These are phyloP conservation scores for Criorhina ranunculi DNA, from an alignment of 2,888 invertebrate species.

Conservation along the genomic window DNA sequence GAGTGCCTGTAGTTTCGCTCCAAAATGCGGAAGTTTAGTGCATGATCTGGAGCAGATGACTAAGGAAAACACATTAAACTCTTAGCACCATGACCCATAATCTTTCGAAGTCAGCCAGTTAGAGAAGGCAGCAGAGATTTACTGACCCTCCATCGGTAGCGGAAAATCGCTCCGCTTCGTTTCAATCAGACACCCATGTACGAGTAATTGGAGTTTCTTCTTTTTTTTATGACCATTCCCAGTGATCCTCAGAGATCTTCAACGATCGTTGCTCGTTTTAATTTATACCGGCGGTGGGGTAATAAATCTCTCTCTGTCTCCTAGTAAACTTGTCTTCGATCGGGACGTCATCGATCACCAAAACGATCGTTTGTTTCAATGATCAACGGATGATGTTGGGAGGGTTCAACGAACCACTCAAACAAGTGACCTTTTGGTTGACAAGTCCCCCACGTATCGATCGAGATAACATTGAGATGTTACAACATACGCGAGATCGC, in stretches of 20 bases:
- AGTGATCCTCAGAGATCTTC: slow-evolving; percentile 18
- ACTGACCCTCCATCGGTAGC: slow-evolving; percentile 16
- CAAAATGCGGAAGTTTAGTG: slow-evolving; percentile 53
- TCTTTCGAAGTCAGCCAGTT: slow-evolving; percentile 15
- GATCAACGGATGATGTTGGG: slow-evolving; percentile 4
- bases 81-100: slow-evolving; percentile 60
- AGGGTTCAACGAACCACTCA: slow-evolving; percentile 34
- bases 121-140: background rate
- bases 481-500: slow-evolving; percentile 73
- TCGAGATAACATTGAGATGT: slow-evolving; percentile 67
- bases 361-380: slow-evolving; percentile 61
- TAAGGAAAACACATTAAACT: slow-evolving; percentile 45
- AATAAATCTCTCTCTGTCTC: slow-evolving; percentile 26
- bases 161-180: slow-evolving; percentile 10
- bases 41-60: slow-evolving; percentile 60
- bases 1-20: slow-evolving; percentile 38
- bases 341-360: slow-evolving; percentile 61
- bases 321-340: slow-evolving; percentile 26
- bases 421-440: slow-evolving; percentile 63
- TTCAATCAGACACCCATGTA: slow-evolving; percentile 42
- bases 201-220: slow-evolving; percentile 54
- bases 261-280: slow-evolving; percentile 1
- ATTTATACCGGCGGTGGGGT: slow-evolving; percentile 37
- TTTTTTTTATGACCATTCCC: background rate
- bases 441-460: slow-evolving; percentile 33